Conservation (phyloP, 2,888 invertebrate species). For the Aricia artaxerxes region DNA sequence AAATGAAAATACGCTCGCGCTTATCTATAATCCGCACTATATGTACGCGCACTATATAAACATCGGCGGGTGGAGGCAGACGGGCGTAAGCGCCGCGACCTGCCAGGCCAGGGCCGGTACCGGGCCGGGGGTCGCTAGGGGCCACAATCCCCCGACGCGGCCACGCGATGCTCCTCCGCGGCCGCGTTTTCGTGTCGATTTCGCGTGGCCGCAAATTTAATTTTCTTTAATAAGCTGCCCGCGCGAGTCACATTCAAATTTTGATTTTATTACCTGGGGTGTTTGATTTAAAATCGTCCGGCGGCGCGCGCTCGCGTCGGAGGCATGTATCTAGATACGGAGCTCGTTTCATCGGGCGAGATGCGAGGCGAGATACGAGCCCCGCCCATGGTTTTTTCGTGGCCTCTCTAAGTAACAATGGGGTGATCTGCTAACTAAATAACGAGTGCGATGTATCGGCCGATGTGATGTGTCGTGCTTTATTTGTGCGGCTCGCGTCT, state of each 20-base stretch:
- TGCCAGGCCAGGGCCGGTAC: conserved; percentile 46
- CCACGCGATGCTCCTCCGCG: conserved; percentile 51
- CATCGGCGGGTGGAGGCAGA: conserved; percentile 50
- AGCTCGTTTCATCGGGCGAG: conserved; percentile 73
- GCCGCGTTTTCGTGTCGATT: conserved; percentile 67
- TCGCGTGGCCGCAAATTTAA: conserved; percentile 77
- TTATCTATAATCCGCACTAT: conserved; percentile 76
- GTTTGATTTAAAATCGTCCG: conserved; percentile 47
- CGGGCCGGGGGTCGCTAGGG: conserved; percentile 50
- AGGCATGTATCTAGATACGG: conserved; percentile 74
- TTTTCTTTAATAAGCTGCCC: conserved; percentile 77
- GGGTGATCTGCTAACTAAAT: conserved; percentile 79
- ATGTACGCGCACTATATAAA: conserved; percentile 74
- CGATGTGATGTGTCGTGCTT: conserved; percentile 50
- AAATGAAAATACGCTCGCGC: conserved; percentile 78
- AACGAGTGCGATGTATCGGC: conserved; percentile 68
- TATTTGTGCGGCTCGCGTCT: conserved; percentile 43
- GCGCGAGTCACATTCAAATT: conserved; percentile 42
- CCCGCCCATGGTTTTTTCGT: conserved; percentile 79
- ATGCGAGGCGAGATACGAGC: conserved; percentile 66
- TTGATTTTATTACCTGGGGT: conserved; percentile 45
- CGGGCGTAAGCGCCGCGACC: conserved; percentile 50
- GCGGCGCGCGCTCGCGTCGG: conserved; percentile 53
- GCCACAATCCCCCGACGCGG: conserved; percentile 52
- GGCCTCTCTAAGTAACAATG: conserved; percentile 77